phyloP scores from a whole-genome alignment of 2,888 invertebrate genomes.

The Andricus curvator region DNA sequence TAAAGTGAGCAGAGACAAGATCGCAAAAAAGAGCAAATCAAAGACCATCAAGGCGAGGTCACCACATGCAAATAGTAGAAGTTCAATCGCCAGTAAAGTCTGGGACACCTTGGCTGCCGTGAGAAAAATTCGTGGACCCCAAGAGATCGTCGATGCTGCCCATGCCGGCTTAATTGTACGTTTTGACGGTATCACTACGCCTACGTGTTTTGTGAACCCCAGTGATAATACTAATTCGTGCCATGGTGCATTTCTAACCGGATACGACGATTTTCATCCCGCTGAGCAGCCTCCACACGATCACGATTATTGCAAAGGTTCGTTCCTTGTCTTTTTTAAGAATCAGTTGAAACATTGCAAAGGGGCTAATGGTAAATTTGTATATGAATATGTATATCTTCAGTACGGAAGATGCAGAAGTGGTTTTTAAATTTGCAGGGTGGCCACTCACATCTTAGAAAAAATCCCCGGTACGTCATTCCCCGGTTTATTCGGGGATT shows the following conservation, averaged over 20 bases:
- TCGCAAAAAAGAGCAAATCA: conserved; percentile 64
- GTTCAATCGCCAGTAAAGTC: conserved; percentile 67
- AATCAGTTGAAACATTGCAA: not conserved
- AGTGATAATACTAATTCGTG: conserved; percentile 37
- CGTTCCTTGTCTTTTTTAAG: conserved; percentile 4
- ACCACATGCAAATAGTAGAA: conserved; percentile 48
- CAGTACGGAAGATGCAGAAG: not conserved
- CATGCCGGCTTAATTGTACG: conserved; percentile 60
- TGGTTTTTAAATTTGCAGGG: not conserved
- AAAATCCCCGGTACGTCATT: not conserved
- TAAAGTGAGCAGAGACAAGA: conserved; percentile 63
- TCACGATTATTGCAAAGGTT: conserved; percentile 12
- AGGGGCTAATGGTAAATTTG: too few relatives aligned
- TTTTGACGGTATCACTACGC: conserved; percentile 36
- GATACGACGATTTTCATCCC: conserved; percentile 29
- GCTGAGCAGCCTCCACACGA: conserved; percentile 8
- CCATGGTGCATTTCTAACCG: conserved; percentile 35
- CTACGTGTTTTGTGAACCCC: conserved; percentile 37
- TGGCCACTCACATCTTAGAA: not conserved
- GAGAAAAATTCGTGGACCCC: conserved; percentile 61
- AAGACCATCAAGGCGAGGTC: conserved; percentile 58
- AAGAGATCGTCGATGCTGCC: conserved; percentile 59
- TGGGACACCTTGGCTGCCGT: conserved; percentile 70
- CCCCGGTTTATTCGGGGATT: not conserved
- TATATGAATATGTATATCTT: too few relatives aligned